phyloP scores from a whole-genome alignment of 2,113 vertebrate genomes.

The Scopus umbretta region DNA sequence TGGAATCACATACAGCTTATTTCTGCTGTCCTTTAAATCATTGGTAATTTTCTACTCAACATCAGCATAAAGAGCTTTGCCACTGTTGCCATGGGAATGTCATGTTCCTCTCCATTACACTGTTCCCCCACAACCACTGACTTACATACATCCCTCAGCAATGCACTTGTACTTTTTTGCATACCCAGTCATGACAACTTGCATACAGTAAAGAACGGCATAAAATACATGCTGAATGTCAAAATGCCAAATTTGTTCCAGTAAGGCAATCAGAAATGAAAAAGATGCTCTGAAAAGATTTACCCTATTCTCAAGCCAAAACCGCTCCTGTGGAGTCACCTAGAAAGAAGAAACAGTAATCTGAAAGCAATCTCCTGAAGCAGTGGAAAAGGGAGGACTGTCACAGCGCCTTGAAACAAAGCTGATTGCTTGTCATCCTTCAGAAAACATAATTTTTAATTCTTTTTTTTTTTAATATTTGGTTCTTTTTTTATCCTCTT shows the following conservation, averaged over 20 bases:
- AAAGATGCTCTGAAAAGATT: not conserved
- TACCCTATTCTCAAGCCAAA: not conserved
- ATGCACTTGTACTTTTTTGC: not conserved
- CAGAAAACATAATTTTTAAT: not conserved
- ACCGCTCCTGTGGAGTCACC: not conserved
- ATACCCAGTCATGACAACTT: not conserved
- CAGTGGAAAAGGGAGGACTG: not conserved
- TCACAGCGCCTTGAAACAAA: not conserved
- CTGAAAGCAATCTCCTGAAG: constrained; percentile 44
- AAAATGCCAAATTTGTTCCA: not conserved
- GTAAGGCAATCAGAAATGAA: not conserved
- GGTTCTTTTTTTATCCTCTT: not conserved
- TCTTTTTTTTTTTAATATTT: not conserved
- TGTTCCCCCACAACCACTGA: not conserved
- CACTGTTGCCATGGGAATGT: constrained; percentile 32
- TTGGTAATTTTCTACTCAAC: constrained; percentile 33
- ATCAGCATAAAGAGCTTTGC: constrained; percentile 42
- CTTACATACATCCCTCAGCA: not conserved
- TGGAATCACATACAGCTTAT: not conserved
- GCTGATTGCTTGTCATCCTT: not conserved
- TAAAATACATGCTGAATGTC: not conserved
- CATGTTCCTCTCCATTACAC: not conserved
- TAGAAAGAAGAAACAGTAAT: constrained; percentile 24
- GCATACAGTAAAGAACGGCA: not conserved
- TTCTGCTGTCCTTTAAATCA: constrained; percentile 39